A percentile compares a stretch with the other conserved stretches of the same genome.
Evolutionary conservation across 2,797 vertebrate genomes (phyloP).

Genomic region (Merluccius polli): DNA sequence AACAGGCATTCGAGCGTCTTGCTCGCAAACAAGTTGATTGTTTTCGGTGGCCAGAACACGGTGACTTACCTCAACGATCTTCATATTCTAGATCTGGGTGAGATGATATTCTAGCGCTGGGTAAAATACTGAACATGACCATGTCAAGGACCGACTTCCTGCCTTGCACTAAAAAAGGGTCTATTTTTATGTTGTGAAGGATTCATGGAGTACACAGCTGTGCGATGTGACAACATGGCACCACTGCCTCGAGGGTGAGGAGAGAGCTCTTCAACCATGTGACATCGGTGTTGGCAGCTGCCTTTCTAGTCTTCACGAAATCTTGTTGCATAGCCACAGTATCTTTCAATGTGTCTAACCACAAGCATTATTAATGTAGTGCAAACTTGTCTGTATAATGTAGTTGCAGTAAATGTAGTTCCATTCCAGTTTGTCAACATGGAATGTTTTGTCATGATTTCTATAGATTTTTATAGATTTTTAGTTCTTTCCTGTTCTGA

Average conservation of each 20-base stretch:
- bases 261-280: conserved; percentile 43
- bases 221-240: conserved; percentile 73
- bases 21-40: conserved; percentile 77
- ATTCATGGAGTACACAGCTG: conserved; percentile 87
- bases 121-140: neutral
- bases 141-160: neutral
- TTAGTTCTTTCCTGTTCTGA: neutral
- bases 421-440: neutral
- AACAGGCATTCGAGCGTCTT: conserved; percentile 83
- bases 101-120: conserved; percentile 29
- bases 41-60: conserved; percentile 82
- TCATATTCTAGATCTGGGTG: conserved; percentile 84
- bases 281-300: conserved; percentile 39
- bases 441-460: no score
- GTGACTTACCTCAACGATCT: conserved; percentile 83
- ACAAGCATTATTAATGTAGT: neutral
- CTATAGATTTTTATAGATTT: no score
- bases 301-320: conserved; percentile 27
- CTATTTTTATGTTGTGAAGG: conserved; percentile 59
- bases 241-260: conserved; percentile 77
- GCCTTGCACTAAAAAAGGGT: conserved; percentile 12
- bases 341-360: conserved; percentile 12
- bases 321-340: neutral
- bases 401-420: neutral
- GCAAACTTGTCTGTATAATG: neutral